These are phyloP conservation scores for Benitochromis conjunctus DNA, from an alignment of 2,113 vertebrate genomes.

Conservation along the genomic window DNA sequence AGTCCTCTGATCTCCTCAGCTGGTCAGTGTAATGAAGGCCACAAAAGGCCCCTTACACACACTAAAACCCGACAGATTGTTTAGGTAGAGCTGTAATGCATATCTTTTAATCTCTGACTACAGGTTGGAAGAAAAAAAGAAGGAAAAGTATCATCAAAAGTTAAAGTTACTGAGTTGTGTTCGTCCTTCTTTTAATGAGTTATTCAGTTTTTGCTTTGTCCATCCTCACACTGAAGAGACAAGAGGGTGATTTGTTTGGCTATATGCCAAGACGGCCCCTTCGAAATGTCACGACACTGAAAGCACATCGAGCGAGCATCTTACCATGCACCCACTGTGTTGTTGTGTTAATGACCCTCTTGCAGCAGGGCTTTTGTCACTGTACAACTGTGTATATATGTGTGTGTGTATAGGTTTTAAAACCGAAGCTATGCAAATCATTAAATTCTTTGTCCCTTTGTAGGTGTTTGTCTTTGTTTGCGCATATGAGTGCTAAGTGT, in stretches of 20 bases:
- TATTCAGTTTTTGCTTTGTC: neutral
- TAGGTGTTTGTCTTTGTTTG: neutral
- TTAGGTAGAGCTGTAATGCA: neutral
- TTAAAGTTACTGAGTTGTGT: neutral
- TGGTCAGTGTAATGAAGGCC: neutral
- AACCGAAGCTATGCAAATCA: neutral
- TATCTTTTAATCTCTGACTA: neutral
- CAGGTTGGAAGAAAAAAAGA: neutral
- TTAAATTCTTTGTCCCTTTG: neutral
- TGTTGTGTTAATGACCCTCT: conserved; percentile 1
- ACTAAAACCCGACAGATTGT: neutral
- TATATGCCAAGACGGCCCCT: neutral
- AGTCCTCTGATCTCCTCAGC: neutral
- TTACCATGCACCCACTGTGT: neutral
- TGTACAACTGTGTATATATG: neutral
- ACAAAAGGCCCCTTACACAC: neutral
- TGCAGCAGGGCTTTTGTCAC: neutral
- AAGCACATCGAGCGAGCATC: neutral
- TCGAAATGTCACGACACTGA: conserved; percentile 36
- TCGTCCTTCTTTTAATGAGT: neutral
- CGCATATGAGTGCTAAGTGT: neutral
- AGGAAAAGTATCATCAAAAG: neutral
- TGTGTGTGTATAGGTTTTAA: neutral
- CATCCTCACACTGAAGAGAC: neutral
- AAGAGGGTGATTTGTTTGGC: neutral